phyloP scores from a whole-genome alignment of 2,888 invertebrate species.

The Drosophila leonis region DNA sequence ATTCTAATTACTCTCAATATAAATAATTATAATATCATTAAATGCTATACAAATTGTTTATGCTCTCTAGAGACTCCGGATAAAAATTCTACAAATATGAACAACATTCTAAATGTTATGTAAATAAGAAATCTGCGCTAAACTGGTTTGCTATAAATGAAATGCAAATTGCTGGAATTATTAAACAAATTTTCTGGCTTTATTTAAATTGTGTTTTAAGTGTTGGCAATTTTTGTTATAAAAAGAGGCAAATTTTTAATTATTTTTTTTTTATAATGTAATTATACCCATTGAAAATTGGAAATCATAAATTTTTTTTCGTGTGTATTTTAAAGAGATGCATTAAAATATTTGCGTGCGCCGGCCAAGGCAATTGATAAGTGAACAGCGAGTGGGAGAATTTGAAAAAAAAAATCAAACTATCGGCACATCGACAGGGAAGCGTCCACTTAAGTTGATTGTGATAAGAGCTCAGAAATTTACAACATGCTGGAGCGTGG shows the following conservation, averaged over 20 bases:
- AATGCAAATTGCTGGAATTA: not conserved
- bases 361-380: conserved; percentile 15
- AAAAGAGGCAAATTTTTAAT: not conserved
- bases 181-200: not conserved
- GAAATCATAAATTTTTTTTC: too few relatives aligned
- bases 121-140: not conserved
- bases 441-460: conserved; percentile 21
- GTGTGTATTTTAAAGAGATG: not conserved
- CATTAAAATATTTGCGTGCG: conserved; percentile 13
- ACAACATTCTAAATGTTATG: not conserved
- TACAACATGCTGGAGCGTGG: conserved; percentile 54
- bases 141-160: conserved; percentile 9
- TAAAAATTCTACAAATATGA: not conserved
- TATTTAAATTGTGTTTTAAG: not conserved
- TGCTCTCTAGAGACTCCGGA: not conserved
- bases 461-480: conserved; percentile 59
- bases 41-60: not conserved
- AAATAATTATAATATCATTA: not conserved
- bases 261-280: not conserved
- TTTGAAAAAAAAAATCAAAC: not conserved
- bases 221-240: not conserved
- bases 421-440: conserved; percentile 29
- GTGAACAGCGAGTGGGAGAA: not conserved
- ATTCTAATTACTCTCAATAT: not conserved
- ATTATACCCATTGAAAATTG: too few relatives aligned